Base-by-base conservation (phyloP, 2,888 invertebrate genomes). In the Meliscaeva auricollis region DNA sequence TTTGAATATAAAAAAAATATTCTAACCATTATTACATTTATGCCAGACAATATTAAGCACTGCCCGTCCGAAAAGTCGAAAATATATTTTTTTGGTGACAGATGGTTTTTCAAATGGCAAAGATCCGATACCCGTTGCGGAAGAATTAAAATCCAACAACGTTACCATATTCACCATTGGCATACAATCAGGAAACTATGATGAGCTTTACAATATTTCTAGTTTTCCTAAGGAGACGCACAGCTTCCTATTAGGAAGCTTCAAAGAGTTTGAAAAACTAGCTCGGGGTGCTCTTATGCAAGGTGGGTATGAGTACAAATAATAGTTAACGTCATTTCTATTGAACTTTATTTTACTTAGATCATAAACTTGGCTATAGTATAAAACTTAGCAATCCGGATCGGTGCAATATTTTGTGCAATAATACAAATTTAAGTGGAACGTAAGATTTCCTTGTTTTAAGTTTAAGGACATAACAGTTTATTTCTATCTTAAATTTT, bases 31-130 rank as follows among this genome's bases (percentile, higher is more conserved):
- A 81, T n/a, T n/a, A n/a, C n/a, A n/a, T n/a, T n/a, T n/a, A 74
- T 58, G 89, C 88, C 11, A 94, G 93, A 91, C 92, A 73, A 93
- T 94, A 62, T 93, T 94, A 32, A 89, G 91, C 58, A 91, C 90
- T 41, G 88, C 90, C 0, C 91, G 94, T 17, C 89, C 91, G 30
- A 90, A 91, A 22, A 92, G 94, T 3, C 93, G 92, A 87, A 95
- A 95, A 89, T 94, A 94, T 0, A 92, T 96, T 9, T 95, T 96
- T 88, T 91, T 96, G 3, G 94, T 96, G 87, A 95, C 95, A 0
- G 95, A 96, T 89, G 95, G 95, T 13, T 95, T 94, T 89, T 95
- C 95, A 6, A 95, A 95, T 89, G 95, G 95, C 1, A 95, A 94
- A 0, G 94, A 95, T 91, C 96, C 96, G 0, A 91, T 94, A 8